Percentiles rank a stretch among this genome's conserved stretches.
phyloP scores from a whole-genome alignment of 2,113 vertebrate genomes.

The Rattus norvegicus region GRCr8 NC_086031.1:80662001-80662500 shows the following conservation, averaged over 20 bases:
- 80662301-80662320: constrained; percentile 85
- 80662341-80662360: constrained; percentile 87
- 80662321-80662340: constrained; percentile 88
- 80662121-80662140: constrained; percentile 60
- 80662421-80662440: constrained; percentile 79
- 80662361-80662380: constrained; percentile 91
- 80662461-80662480: constrained; percentile 60
- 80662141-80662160: constrained; percentile 70
- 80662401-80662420: constrained; percentile 64
- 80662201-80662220: constrained; percentile 67
- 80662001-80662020: constrained; percentile 24
- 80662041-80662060: constrained; percentile 79
- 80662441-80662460: constrained; percentile 56
- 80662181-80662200: neutral
- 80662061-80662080: constrained; percentile 73
- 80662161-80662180: constrained; percentile 57
- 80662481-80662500: constrained; percentile 68
- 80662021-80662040: constrained; percentile 79
- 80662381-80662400: neutral
- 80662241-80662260: constrained; percentile 62
- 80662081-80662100: constrained; percentile 81
- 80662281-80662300: constrained; percentile 79
- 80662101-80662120: constrained; percentile 71
- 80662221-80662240: neutral
- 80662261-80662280: neutral